phyloP scores from a whole-genome alignment of 2,888 invertebrate genomes.

The Sarcophaga carnaria region DNA sequence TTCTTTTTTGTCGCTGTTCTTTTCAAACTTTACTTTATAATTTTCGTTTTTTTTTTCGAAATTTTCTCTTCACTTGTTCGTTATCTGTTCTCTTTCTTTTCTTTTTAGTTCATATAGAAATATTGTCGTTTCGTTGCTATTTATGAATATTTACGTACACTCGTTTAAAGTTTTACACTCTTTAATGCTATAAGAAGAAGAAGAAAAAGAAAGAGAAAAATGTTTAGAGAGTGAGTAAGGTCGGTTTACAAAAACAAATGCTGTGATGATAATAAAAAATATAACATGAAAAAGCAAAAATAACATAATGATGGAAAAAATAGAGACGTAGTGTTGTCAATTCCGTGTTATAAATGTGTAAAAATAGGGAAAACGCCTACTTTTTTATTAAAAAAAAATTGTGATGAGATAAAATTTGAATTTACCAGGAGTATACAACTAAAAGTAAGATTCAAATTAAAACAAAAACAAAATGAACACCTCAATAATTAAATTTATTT shows the following conservation, averaged over 20 bases:
- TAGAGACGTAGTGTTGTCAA: not conserved
- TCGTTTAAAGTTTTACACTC: not conserved
- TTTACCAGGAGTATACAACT: too few species aligned
- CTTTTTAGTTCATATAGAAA: conserved; percentile 14
- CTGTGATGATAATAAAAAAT: not conserved
- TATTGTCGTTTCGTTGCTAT: not conserved
- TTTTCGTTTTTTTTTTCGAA: conserved; percentile 5
- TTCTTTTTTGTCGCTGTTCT: conserved; percentile 41
- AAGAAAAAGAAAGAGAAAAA: not conserved
- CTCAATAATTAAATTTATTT: too few species aligned
- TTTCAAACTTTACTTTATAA: conserved; percentile 21
- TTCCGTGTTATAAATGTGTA: too few species aligned
- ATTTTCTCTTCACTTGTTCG: not conserved
- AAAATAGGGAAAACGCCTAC: too few species aligned
- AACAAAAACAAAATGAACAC: too few species aligned
- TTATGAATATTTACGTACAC: not conserved
- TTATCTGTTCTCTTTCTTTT: conserved; percentile 12
- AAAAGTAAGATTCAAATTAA: too few species aligned
- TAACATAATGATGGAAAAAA: not conserved
- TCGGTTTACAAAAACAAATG: conserved; percentile 51
- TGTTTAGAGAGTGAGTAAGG: conserved; percentile 58
- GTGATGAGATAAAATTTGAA: too few species aligned
- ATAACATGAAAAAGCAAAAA: conserved; percentile 21
- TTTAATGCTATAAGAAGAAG: not conserved
- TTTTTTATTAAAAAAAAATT: too few species aligned